Evolutionary conservation across 2,797 vertebrate species (phyloP).

Genomic region (Poliocrania exsul): DNA sequence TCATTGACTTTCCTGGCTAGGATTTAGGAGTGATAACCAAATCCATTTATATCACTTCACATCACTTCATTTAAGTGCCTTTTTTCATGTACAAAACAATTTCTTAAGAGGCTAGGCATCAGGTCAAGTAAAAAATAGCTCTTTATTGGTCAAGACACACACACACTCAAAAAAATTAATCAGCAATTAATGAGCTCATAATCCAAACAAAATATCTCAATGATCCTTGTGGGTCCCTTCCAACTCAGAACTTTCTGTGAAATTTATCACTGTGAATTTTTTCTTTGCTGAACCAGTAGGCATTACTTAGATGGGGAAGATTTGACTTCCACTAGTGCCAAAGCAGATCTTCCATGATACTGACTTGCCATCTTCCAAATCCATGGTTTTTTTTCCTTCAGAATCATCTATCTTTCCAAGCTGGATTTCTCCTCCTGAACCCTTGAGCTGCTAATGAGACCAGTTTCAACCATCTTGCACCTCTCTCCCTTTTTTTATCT

Average conservation of each 20-base stretch:
- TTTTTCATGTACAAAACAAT: neutral
- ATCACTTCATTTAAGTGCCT: neutral
- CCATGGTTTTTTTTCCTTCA: rapidly evolving
- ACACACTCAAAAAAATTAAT: neutral
- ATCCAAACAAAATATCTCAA: neutral
- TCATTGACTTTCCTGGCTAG: neutral
- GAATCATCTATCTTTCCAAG: neutral
- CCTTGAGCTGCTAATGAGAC: neutral
- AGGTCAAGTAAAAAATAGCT: neutral
- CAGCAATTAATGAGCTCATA: neutral
- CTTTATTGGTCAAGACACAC: neutral
- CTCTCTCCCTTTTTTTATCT: neutral
- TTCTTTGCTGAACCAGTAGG: neutral
- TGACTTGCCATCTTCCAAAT: neutral
- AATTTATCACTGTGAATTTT: neutral
- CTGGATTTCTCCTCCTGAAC: neutral
- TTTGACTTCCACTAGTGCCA: neutral
- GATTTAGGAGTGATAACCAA: neutral
- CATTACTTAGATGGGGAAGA: neutral
- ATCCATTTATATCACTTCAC: neutral
- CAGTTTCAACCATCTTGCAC: neutral
- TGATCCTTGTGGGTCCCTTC: neutral
- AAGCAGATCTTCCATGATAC: neutral
- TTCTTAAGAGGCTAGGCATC: neutral
- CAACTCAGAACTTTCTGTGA: neutral